Percentiles rank a stretch among this genome's conserved stretches.
Conservation (phyloP, 1,140 invertebrate species). For the Heliconius hermathena region DNA sequence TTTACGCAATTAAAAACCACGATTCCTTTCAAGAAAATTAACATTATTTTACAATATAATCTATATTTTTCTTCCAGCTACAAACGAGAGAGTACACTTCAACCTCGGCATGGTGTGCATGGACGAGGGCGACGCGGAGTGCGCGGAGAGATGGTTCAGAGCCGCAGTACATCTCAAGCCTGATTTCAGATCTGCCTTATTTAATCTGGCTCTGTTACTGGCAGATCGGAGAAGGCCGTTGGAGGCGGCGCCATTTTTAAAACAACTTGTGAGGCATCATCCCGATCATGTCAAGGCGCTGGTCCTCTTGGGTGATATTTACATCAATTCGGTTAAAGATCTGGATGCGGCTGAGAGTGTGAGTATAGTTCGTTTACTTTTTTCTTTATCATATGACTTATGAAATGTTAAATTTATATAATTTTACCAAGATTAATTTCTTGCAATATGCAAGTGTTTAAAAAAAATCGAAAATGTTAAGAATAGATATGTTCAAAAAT, state of each 20-base stretch:
- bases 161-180: conserved; percentile 91
- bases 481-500: too few species aligned
- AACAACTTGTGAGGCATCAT: conserved; percentile 94
- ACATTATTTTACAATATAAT: too few species aligned
- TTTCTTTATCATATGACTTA: too few species aligned
- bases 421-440: too few species aligned
- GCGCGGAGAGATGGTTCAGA: conserved; percentile 94
- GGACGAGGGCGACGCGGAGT: conserved; percentile 94
- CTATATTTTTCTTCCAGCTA: conserved; percentile 72
- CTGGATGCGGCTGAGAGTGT: conserved; percentile 95
- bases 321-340: conserved; percentile 97
- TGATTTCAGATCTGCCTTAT: conserved; percentile 95
- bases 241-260: conserved; percentile 95
- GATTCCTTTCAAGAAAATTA: too few species aligned
- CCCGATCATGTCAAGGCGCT: conserved; percentile 97
- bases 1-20: too few species aligned
- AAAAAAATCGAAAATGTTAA: too few species aligned
- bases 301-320: conserved; percentile 97
- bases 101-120: conserved; percentile 98
- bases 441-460: too few species aligned
- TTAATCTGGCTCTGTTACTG: conserved; percentile 95
- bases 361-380: conserved; percentile 63
- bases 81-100: conserved; percentile 95
- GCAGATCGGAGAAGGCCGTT: conserved; percentile 93
- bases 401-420: too few species aligned